These are phyloP conservation scores for Aphidoletes aphidimyza DNA, from an alignment of 2,888 invertebrate species.

Conservation along the genomic window DNA sequence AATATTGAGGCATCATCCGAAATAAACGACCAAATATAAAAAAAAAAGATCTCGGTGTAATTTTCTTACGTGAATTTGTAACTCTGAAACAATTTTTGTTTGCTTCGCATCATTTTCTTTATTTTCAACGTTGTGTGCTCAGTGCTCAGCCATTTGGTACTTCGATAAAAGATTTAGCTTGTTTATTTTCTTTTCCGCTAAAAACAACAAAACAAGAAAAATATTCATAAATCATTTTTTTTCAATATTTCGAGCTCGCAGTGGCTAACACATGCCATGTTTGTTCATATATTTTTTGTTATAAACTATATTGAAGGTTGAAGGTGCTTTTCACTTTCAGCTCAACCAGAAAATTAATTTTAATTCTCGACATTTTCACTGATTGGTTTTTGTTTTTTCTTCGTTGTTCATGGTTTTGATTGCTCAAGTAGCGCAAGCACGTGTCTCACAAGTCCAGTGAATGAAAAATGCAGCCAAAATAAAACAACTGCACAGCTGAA, in stretches of 20 bases:
- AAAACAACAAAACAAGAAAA: neutral
- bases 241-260: neutral
- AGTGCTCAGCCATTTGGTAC: too few species aligned
- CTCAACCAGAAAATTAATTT: constrained; percentile 11
- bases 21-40: constrained; percentile 18
- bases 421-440: too few species aligned
- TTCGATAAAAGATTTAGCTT: neutral
- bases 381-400: neutral
- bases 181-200: neutral
- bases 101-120: neutral
- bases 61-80: constrained; percentile 12
- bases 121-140: neutral
- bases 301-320: neutral
- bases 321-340: neutral
- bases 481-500: neutral
- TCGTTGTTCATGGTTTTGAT: too few species aligned
- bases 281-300: too few species aligned
- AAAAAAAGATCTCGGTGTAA: neutral
- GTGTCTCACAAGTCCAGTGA: too few species aligned
- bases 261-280: neutral
- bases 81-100: neutral
- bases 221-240: neutral
- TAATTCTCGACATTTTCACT: neutral
- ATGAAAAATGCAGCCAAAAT: neutral
- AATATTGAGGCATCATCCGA: neutral